Evolutionary conservation across 2,888 invertebrate species (phyloP).

Genomic region (Helleia helle): DNA sequence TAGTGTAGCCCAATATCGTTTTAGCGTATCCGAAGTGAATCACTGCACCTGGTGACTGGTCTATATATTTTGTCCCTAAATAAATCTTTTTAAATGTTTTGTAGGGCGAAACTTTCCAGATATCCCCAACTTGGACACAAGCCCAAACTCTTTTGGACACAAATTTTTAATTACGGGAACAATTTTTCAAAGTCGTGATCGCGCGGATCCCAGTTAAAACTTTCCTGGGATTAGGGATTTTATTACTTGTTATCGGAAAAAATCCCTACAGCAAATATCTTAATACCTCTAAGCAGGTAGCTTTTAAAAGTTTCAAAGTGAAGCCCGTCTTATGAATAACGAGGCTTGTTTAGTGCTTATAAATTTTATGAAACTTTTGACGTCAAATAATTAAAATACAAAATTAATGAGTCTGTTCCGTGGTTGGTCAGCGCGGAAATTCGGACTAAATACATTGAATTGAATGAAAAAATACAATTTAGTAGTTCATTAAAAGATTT

Average conservation of each 20-base stretch:
- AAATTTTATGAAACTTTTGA: neutral
- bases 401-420: neutral
- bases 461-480: neutral
- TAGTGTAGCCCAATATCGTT: too few relatives aligned
- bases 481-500: too few relatives aligned
- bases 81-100: conserved; percentile 17
- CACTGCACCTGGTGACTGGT: too few relatives aligned
- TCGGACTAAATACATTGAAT: too few relatives aligned
- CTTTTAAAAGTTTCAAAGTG: conserved; percentile 6
- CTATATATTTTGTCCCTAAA: neutral
- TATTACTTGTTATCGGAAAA: conserved; percentile 40
- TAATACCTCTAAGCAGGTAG: conserved; percentile 11
- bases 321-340: conserved; percentile 2
- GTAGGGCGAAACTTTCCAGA: conserved; percentile 16
- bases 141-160: conserved; percentile 16
- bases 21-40: too few relatives aligned
- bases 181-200: conserved; percentile 48
- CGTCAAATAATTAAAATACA: neutral
- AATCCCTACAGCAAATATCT: conserved; percentile 41
- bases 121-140: conserved; percentile 14
- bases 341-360: neutral
- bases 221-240: conserved; percentile 36
- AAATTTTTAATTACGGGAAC: conserved; percentile 46
- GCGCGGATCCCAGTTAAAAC: conserved; percentile 37
- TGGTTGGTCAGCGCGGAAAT: too few relatives aligned